Percentiles rank a stretch among this genome's conserved stretches.
These are phyloP conservation scores for Bombyx mori DNA, from an alignment of 1,140 invertebrate genomes.

Conservation along the genomic window DNA sequence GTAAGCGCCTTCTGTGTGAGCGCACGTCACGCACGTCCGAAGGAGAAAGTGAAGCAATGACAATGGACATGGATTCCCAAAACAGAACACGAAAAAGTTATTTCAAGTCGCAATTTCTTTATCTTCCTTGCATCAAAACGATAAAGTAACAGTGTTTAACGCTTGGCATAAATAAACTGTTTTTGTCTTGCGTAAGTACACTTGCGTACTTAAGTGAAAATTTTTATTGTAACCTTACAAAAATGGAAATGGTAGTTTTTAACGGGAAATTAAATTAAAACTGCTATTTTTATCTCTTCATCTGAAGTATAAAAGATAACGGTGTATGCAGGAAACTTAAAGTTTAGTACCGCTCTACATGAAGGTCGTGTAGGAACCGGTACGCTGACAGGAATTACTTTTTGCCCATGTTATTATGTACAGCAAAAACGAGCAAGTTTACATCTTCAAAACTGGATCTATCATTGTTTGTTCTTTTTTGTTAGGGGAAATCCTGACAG, in stretches of 20 bases:
- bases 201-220: too few species aligned
- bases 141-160: too few species aligned
- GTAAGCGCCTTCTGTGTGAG: neutral
- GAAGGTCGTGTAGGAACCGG: conserved; percentile 44
- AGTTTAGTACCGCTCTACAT: conserved; percentile 16
- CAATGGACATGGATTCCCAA: conserved; percentile 25
- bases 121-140: neutral
- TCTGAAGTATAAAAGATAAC: conserved; percentile 12
- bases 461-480: conserved; percentile 9
- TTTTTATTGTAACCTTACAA: too few species aligned
- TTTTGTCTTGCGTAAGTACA: too few species aligned
- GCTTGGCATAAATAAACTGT: too few species aligned
- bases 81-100: conserved; percentile 26
- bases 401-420: conserved; percentile 19
- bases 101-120: conserved; percentile 16
- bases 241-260: too few species aligned
- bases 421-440: conserved; percentile 40
- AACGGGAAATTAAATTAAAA: too few species aligned
- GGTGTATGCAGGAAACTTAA: conserved; percentile 12
- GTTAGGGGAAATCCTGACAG: neutral
- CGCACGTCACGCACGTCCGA: conserved; percentile 21
- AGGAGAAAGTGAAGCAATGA: conserved; percentile 32
- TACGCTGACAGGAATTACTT: conserved; percentile 36
- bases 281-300: too few species aligned
- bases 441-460: conserved; percentile 38